Conservation (phyloP, 2,113 vertebrate genomes). For the Phalacrocorax pelagicus region DNA sequence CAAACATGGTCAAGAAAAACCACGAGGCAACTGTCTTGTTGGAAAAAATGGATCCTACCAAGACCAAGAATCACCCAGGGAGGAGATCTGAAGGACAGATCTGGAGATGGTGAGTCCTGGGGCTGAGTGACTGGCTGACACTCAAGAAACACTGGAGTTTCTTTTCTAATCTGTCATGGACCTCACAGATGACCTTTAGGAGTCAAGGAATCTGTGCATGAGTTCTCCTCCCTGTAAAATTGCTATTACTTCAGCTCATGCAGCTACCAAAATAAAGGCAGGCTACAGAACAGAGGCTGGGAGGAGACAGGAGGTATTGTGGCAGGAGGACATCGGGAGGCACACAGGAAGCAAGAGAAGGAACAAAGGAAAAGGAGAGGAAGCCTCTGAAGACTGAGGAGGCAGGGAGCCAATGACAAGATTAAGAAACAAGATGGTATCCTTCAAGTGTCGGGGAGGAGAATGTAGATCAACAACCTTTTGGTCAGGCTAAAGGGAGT, state of each 20-base stretch:
- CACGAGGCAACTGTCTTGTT: not conserved
- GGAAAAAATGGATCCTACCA: not conserved
- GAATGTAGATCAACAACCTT: not conserved
- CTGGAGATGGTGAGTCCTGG: not conserved
- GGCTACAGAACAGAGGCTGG: not conserved
- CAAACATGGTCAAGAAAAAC: not conserved
- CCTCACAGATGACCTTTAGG: not conserved
- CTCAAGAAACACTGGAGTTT: not conserved
- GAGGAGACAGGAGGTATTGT: not conserved
- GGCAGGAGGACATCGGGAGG: not conserved
- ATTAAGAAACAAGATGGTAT: not conserved
- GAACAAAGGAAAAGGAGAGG: not conserved
- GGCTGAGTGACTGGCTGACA: not conserved
- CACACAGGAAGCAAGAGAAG: not conserved
- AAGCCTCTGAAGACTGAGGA: not conserved
- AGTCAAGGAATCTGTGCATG: not conserved
- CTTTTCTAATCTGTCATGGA: not conserved
- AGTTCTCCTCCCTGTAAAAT: not conserved
- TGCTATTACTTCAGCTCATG: not conserved
- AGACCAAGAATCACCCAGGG: not conserved
- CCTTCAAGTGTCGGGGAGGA: not conserved
- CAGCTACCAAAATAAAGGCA: not conserved
- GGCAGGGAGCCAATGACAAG: not conserved
- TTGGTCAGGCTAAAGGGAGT: not conserved
- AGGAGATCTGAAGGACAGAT: not conserved